Conservation (phyloP, 2,888 invertebrate species). For the Crepidodera aurea region DNA sequence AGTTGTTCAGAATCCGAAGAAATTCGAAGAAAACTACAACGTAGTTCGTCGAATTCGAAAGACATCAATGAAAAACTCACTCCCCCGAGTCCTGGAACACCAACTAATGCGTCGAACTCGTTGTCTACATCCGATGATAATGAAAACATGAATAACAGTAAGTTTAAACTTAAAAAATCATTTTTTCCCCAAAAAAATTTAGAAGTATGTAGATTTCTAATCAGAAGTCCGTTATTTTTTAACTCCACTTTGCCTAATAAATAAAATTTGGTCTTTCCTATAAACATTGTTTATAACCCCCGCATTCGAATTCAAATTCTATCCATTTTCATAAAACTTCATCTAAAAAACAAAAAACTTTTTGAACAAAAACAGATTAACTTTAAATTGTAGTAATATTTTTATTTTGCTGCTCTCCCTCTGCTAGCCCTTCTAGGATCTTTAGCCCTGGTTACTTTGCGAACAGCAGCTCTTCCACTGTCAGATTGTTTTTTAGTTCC, state of each 20-base stretch:
- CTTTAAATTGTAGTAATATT: too few species aligned
- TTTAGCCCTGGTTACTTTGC: not conserved
- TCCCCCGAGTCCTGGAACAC: slow-evolving; percentile 73
- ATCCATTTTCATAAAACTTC: too few species aligned
- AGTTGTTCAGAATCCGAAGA: slow-evolving; percentile 72
- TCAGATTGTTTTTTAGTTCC: not conserved
- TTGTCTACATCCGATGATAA: slow-evolving; percentile 79
- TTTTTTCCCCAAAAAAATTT: too few species aligned
- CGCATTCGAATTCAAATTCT: too few species aligned
- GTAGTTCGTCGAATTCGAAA: slow-evolving; percentile 63
- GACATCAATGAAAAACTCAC: slow-evolving; percentile 59
- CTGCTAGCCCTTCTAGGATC: not conserved
- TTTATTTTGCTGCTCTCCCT: slow-evolving; percentile 1
- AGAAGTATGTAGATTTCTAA: too few species aligned
- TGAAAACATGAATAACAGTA: slow-evolving; percentile 27
- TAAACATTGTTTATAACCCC: too few species aligned
- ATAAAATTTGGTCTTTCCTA: too few species aligned
- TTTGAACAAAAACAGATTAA: too few species aligned
- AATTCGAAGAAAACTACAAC: slow-evolving; percentile 57
- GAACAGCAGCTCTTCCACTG: not conserved
- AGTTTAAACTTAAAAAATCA: not conserved
- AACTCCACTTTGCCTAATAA: too few species aligned
- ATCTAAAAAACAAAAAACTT: too few species aligned
- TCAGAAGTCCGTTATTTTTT: too few species aligned
- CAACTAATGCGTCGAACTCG: slow-evolving; percentile 80